A percentile compares a stretch with the other conserved stretches of the same genome.
Conservation (phyloP, 1,140 invertebrate genomes). For the Monomorium pharaonis region DNA sequence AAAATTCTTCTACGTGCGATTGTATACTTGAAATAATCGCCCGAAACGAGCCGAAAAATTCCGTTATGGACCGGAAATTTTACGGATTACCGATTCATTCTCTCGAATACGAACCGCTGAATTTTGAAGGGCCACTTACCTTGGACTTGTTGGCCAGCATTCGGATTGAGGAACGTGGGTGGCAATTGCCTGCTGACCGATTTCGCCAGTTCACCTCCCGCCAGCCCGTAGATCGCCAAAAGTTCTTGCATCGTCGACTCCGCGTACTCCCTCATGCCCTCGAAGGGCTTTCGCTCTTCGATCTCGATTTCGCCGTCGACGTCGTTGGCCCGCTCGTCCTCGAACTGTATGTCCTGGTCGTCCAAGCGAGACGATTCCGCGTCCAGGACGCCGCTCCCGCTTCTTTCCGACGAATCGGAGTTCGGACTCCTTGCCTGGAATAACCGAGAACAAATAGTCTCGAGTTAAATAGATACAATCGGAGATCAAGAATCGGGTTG, state of each 20-base stretch:
- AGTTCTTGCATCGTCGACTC: conserved; percentile 89
- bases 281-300: conserved; percentile 81
- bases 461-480: neutral
- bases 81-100: neutral
- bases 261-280: conserved; percentile 87
- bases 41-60: neutral
- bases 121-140: conserved; percentile 67
- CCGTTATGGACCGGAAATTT: neutral
- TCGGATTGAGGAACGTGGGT: conserved; percentile 81
- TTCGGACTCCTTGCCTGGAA: conserved; percentile 81
- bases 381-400: conserved; percentile 78
- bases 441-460: neutral
- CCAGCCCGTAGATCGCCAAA: conserved; percentile 87
- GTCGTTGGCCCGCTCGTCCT: conserved; percentile 79
- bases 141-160: conserved; percentile 77
- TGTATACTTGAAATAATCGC: conserved; percentile 20
- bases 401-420: conserved; percentile 83
- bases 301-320: conserved; percentile 65
- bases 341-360: conserved; percentile 76
- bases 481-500: neutral
- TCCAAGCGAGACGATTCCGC: conserved; percentile 77
- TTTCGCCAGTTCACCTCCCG: conserved; percentile 84
- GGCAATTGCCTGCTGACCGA: conserved; percentile 83
- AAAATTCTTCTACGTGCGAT: too few species aligned
- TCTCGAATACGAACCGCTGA: neutral